Percentiles rank a stretch among this genome's conserved stretches.
phyloP scores from a whole-genome alignment of 2,888 invertebrate species.

The Drosophila meridiana region DNA sequence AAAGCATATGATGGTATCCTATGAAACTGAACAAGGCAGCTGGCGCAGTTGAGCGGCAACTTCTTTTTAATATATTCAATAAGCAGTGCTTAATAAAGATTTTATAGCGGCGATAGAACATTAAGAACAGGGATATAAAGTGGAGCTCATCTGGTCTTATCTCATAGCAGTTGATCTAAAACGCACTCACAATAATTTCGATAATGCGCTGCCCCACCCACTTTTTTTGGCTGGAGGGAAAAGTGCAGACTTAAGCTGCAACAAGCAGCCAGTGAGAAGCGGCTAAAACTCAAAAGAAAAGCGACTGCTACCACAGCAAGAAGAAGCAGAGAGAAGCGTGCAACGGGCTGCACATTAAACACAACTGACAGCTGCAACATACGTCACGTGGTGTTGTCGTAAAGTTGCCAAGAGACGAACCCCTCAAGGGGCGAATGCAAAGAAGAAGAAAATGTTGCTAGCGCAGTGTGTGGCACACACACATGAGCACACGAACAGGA shows the following conservation, averaged over 20 bases:
- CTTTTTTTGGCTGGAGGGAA: not conserved
- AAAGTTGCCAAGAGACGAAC: conserved; percentile 57
- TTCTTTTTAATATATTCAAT: not conserved
- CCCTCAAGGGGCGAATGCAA: conserved; percentile 34
- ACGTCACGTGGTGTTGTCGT: conserved; percentile 78
- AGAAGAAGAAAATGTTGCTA: conserved; percentile 34
- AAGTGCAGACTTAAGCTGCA: conserved; percentile 21
- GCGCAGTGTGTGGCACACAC: conserved; percentile 17
- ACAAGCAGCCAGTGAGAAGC: conserved; percentile 11
- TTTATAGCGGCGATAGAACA: conserved; percentile 8
- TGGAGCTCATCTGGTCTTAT: conserved; percentile 33
- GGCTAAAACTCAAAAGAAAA: conserved; percentile 13
- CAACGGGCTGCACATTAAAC: conserved; percentile 71
- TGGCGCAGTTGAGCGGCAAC: not conserved
- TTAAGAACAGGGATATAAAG: conserved; percentile 14
- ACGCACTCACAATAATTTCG: conserved; percentile 39
- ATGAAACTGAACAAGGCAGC: not conserved
- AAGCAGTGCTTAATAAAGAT: not conserved
- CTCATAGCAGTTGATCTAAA: conserved; percentile 35
- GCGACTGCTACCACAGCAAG: conserved; percentile 10
- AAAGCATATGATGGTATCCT: not conserved
- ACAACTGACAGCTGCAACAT: conserved; percentile 76
- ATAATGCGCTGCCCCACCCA: conserved; percentile 26
- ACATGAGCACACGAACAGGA: conserved; percentile 8
- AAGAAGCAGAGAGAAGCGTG: conserved; percentile 23